Percentiles rank a stretch among this genome's conserved stretches.
These are phyloP conservation scores for Sebastes fasciatus DNA, from an alignment of 2,113 vertebrate genomes.

Conservation along the genomic window DNA sequence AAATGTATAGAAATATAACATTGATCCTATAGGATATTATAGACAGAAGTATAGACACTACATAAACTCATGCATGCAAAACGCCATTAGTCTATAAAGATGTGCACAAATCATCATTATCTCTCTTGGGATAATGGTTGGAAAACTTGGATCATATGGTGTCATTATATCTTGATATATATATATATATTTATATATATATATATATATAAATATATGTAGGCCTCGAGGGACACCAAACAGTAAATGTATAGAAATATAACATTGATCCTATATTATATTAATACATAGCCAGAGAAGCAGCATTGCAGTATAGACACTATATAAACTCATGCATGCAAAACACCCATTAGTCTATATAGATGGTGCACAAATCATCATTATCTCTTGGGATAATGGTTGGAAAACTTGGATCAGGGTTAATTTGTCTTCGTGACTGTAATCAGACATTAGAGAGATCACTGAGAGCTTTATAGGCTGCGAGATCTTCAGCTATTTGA, in stretches of 20 bases:
- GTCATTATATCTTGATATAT: too few relatives aligned
- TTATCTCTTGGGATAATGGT: not conserved
- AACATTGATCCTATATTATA: not conserved
- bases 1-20: not conserved
- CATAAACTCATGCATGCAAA: not conserved
- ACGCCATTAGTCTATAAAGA: too few relatives aligned
- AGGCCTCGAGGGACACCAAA: not conserved
- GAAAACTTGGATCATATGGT: slow-evolving; percentile 21
- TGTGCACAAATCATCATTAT: not conserved
- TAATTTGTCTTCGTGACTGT: slow-evolving; percentile 50
- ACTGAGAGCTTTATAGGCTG: slow-evolving; percentile 38
- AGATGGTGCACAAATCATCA: not conserved
- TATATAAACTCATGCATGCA: not conserved
- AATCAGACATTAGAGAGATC: slow-evolving; percentile 21
- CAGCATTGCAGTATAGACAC: not conserved
- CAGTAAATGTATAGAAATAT: not conserved
- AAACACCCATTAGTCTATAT: too few relatives aligned
- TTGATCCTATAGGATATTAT: not conserved
- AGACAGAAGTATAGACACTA: not conserved
- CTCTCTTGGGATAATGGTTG: not conserved
- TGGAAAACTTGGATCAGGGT: slow-evolving; percentile 52
- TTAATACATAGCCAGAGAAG: not conserved
- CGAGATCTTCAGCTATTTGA: slow-evolving; percentile 41
- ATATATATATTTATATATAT: too few relatives aligned
- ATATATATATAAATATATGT: not conserved